Base-by-base conservation (phyloP, 2,888 invertebrate genomes). In the Cephalotes varians region DNA sequence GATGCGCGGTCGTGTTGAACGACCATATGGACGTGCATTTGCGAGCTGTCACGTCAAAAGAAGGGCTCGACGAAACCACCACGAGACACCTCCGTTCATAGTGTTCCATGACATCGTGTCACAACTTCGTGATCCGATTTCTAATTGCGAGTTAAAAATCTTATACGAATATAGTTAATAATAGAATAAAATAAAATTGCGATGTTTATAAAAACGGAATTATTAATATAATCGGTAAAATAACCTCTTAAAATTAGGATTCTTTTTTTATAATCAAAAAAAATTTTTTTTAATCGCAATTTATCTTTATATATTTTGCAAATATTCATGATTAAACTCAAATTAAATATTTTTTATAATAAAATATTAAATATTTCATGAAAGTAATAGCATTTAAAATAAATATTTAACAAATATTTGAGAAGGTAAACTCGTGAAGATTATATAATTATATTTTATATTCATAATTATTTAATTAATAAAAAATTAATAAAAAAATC, bases 21-120 rank as follows among this genome's bases (percentile, higher is more conserved):
- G 89, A 82, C 85, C 87, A 72, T 83, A 83, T 79, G 81, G 65
- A 40, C 69, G 56, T 62, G 73, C 73, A 74, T 85, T 88, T 83
- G 64, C 83, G 62, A 86, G 65, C 65, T 62, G 62, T 79, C 69
- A 44, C 28, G 40, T 74, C 74, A 51, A 74, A 64, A 51, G 58
- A 47, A 77, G 37, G 54, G 51, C 69, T n/a, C 25, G 64, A 58
- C 56, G 82, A 67, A 82, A 77, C 56, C 62, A n/a, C 58, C 34
- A 47, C 25, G 64, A 44, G 64, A 34, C 56, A 28, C 10, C 37
- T 49, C 18, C 31, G 60, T 54, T 77, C 28, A 31, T 6, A 44
- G 21, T 71, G 2, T 56, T 21, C 7, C 25, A 25, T 21, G 71
- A 71, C 56, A 44, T 71, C 31, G 2, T 69, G 69, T 56, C 44